Evolutionary conservation across 2,888 invertebrate species (phyloP), one percentile per base, ranked within the genome.

Genomic region (Dicycla oo): DNA sequence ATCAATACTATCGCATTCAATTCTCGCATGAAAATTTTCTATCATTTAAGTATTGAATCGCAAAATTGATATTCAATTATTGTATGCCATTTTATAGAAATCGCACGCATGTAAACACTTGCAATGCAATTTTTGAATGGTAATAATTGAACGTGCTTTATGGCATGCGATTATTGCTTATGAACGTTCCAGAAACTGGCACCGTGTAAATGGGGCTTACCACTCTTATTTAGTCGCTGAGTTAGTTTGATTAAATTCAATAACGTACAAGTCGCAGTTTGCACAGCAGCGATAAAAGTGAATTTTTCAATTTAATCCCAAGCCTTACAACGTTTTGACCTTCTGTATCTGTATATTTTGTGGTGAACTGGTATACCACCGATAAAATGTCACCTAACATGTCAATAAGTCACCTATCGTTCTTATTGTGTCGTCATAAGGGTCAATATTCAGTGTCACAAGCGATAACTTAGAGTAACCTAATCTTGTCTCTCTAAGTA

Each of bases 371-470:
- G 56, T 75, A 75, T 58, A 75, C 47, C 49, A 54, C 62, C 51
- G 23, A 61, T 64, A 47, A 53, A 57, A 49, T 49, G 54, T 66
- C 64, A 58, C 23, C 40, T n/a, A 6, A 15, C 51, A 7, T 20
- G n/a, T 58, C 30, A 75, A 45, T 43, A 58, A 60, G 43, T 51
- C 20, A 23, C 10, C 38, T 43, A 40, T 26, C 10, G 56, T 40
- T 62, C 73, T 71, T 84, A 84, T 73, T 61, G 13, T 34, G 18
- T 57, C 4, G 34, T 38, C 26, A 47, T 71, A 83, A 74, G 66
- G 66, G 56, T 62, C 61, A 77, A 38, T 73, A 45, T 75, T 38
- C 65, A 30, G 15, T 61, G 47, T 8, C 23, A 51, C 30, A n/a
- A 23, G 54, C 43, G 45, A n/a, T 53, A 18, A 11, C 40, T 45